phyloP scores from a whole-genome alignment of 1,140 invertebrate species.

The Stratiolaelaps scimitus region DNA sequence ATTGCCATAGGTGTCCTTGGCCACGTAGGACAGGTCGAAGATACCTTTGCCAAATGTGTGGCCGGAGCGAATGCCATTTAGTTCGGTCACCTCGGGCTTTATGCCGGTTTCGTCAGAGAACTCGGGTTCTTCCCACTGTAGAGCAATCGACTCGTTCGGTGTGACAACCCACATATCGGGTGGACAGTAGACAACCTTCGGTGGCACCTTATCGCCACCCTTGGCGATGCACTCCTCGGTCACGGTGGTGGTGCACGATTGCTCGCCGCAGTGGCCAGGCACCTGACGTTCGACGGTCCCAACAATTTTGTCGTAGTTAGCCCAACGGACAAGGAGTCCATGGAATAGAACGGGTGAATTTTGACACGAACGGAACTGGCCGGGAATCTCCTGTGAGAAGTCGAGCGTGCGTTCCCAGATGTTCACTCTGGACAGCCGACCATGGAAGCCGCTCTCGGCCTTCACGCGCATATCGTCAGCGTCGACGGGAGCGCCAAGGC shows the following conservation, averaged over 20 bases:
- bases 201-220: slow-evolving; percentile 68
- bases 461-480: slow-evolving; percentile 58
- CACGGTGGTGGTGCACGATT: slow-evolving; percentile 69
- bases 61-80: slow-evolving; percentile 71
- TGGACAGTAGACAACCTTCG: slow-evolving; percentile 73
- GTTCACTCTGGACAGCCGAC: slow-evolving; percentile 83
- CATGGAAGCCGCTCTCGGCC: slow-evolving; percentile 78
- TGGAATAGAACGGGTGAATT: slow-evolving; percentile 77
- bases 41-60: slow-evolving; percentile 82
- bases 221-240: slow-evolving; percentile 64
- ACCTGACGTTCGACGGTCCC: slow-evolving; percentile 82
- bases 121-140: slow-evolving; percentile 83
- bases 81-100: slow-evolving; percentile 58
- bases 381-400: slow-evolving; percentile 76
- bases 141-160: slow-evolving; percentile 73
- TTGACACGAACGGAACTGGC: slow-evolving; percentile 51
- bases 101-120: slow-evolving; percentile 77
- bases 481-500: slow-evolving; percentile 63
- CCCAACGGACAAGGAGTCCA: slow-evolving; percentile 74
- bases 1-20: slow-evolving; percentile 76
- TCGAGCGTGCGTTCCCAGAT: slow-evolving; percentile 81
- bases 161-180: slow-evolving; percentile 86
- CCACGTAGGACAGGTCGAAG: slow-evolving; percentile 84
- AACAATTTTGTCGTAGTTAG: slow-evolving; percentile 65
- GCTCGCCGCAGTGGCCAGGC: slow-evolving; percentile 76